Conservation (phyloP, 2,888 invertebrate species). For the Mesorhabditis belari region DNA sequence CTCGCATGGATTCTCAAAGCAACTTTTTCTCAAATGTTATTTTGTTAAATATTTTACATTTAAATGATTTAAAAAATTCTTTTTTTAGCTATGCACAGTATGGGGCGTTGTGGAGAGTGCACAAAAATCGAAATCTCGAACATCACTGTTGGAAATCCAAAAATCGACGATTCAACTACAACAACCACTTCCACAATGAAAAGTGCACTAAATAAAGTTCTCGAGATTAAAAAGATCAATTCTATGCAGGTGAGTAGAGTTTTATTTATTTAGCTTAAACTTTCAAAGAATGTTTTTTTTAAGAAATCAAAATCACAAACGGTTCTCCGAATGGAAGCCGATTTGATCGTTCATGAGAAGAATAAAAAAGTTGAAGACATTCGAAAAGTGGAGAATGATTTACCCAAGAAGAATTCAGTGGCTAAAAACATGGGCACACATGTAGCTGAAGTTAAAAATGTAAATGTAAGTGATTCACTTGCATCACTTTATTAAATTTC, state of each 20-base stretch:
- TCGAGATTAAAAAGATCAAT: not conserved
- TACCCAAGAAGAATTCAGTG: not conserved
- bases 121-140: conserved; percentile 24
- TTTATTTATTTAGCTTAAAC: not conserved
- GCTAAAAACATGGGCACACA: not conserved
- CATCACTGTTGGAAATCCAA: not conserved
- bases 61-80: no score
- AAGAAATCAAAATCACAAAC: conserved; percentile 4
- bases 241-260: not conserved
- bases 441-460: conserved; percentile 1
- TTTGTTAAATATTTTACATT: no score
- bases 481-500: no score
- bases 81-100: conserved; percentile 1
- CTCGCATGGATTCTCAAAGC: no score
- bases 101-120: conserved; percentile 28
- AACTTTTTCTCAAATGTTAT: no score
- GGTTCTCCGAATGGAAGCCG: conserved; percentile 23
- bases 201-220: no score
- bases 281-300: not conserved
- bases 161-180: conserved; percentile 8
- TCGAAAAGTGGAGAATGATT: not conserved
- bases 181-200: no score
- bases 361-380: not conserved
- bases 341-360: conserved; percentile 5
- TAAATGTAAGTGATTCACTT: not conserved